Evolutionary conservation across 2,113 vertebrate genomes (phyloP).

Genomic region (Galemys pyrenaicus): DNA sequence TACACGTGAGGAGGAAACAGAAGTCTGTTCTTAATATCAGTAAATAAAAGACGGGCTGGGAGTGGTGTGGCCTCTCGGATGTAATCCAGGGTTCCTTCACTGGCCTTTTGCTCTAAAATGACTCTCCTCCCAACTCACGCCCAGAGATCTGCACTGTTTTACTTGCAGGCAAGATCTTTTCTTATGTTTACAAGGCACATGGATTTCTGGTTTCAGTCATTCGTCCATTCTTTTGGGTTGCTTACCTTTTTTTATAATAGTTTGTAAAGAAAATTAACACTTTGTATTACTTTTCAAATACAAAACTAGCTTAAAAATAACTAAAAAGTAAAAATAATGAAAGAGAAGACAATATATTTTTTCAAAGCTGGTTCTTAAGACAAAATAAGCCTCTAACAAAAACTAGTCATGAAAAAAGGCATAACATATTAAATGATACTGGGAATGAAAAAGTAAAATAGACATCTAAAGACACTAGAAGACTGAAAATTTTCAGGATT

Average conservation of each 20-base stretch:
- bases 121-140: neutral
- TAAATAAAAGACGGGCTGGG: neutral
- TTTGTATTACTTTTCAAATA: neutral
- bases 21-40: neutral
- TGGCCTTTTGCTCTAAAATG: neutral
- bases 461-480: neutral
- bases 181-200: neutral
- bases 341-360: neutral
- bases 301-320: conserved; percentile 43
- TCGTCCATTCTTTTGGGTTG: neutral
- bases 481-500: neutral
- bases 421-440: neutral
- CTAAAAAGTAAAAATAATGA: conserved; percentile 17
- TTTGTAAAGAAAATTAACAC: conserved; percentile 24
- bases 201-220: neutral
- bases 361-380: neutral
- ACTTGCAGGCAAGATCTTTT: neutral
- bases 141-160: neutral
- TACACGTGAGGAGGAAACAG: neutral
- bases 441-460: neutral
- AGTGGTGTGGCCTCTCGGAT: neutral
- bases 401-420: conserved; percentile 39
- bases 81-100: neutral
- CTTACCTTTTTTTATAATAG: neutral
- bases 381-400: neutral